These are phyloP conservation scores for Sesia apiformis DNA, from an alignment of 2,888 invertebrate genomes.

Conservation along the genomic window DNA sequence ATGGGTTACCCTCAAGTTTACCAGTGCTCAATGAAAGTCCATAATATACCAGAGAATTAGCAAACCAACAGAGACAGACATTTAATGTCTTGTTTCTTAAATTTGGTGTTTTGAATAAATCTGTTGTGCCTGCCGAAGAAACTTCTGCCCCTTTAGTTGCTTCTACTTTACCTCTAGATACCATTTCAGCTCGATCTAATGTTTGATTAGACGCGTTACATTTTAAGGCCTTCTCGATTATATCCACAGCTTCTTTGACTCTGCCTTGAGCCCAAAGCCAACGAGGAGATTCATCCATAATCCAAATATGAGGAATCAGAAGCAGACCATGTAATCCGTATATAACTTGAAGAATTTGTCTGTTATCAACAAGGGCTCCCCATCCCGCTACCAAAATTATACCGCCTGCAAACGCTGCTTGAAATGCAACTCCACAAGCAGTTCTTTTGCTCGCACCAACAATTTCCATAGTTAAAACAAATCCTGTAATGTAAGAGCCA, in stretches of 20 bases:
- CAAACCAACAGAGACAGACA: conserved; percentile 89
- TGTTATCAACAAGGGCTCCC: conserved; percentile 84
- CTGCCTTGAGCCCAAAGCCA: conserved; percentile 92
- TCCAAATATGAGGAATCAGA: conserved; percentile 87
- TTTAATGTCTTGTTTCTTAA: conserved; percentile 85
- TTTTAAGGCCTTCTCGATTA: conserved; percentile 84
- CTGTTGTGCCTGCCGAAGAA: conserved; percentile 75
- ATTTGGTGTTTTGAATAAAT: conserved; percentile 87
- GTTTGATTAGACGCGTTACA: conserved; percentile 78
- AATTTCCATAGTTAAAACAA: conserved; percentile 85
- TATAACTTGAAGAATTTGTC: conserved; percentile 82
- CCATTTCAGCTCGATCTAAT: conserved; percentile 78
- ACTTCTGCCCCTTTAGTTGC: conserved; percentile 45
- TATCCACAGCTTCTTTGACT: conserved; percentile 80
- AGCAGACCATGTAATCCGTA: conserved; percentile 85
- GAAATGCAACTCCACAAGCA: conserved; percentile 85
- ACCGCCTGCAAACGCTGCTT: conserved; percentile 85
- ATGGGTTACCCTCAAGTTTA: conserved; percentile 87
- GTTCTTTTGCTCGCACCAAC: conserved; percentile 87
- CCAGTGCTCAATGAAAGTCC: conserved; percentile 88
- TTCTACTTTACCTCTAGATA: conserved; percentile 76
- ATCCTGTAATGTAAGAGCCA: conserved; percentile 81
- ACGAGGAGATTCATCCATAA: conserved; percentile 91
- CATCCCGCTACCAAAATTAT: conserved; percentile 89
- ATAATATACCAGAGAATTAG: conserved; percentile 91